Evolutionary conservation across 2,797 vertebrate genomes (phyloP), one percentile per base, ranked within the genome.

Genomic region (Brachyrhaphis roseni): DNA sequence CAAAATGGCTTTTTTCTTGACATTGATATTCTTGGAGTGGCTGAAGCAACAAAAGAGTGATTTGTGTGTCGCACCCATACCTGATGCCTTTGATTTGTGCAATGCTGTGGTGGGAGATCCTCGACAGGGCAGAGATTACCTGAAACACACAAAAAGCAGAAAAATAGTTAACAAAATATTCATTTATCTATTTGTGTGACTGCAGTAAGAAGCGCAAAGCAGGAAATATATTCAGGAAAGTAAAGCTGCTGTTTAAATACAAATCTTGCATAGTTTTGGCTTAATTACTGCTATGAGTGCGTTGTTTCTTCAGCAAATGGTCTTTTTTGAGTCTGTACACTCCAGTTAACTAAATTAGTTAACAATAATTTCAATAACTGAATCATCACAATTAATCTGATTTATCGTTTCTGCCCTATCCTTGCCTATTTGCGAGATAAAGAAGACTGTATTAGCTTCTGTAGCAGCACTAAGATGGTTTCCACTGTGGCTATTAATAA

Each of bases 51-150:
- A 66, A 81, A 81, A 59, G 55, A 73, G 23, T 51, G 55, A 74
- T 66, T 34, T 39, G 18, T 6, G 68, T n/a, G 82, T 53, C n/a
- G 78, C 66, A 83, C 8, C 80, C 95, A 92, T 96, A 99, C 98
- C 98, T 97, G 94, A 99, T 98, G 82, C 98, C 98, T 96, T 99
- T 99, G 94, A 96, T 97, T 92, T 99, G 98, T 8, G 97, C 96
- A 41, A 98, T 97, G 85, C 96, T 97, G 95, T 99, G 97, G 80
- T 97, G 97, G 81, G 98, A 99, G 85, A 99, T 96, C 82, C 97
- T 95, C n/a, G 98, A 99, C 74, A 99, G 94, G 0, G 98, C 96
- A 0, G 98, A 98, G 90, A 99, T 99, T 72, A 99, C 98, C 98
- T 99, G 96, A 46, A 92, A 82, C 18, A 88, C 51, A 81, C 77